These are phyloP conservation scores for Tragopan temminckii DNA, from an alignment of 2,797 vertebrate species.

Conservation along the genomic window DNA sequence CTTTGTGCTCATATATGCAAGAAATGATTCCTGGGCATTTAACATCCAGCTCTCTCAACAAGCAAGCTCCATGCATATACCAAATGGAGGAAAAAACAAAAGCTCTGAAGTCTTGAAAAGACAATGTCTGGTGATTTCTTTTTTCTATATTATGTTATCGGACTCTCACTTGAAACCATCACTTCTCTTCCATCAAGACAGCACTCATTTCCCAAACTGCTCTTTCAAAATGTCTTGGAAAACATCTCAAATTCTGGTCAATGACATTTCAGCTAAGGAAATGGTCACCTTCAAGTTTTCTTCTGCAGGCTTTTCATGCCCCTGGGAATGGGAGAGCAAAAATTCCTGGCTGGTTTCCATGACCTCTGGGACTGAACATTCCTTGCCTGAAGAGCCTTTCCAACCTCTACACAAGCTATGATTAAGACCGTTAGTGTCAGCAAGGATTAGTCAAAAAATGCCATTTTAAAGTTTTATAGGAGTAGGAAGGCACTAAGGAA, in stretches of 20 bases:
- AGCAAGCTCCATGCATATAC: not conserved
- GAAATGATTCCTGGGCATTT: not conserved
- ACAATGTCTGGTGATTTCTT: not conserved
- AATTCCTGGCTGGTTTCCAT: conserved; percentile 71
- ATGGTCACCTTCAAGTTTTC: conserved; percentile 57
- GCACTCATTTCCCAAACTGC: not conserved
- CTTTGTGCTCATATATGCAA: not conserved
- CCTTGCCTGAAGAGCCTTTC: conserved; percentile 49
- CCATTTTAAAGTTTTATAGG: not conserved
- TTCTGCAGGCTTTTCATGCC: conserved; percentile 10
- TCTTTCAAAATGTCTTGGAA: conserved; percentile 22
- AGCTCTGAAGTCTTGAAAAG: not conserved
- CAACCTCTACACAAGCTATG: not conserved
- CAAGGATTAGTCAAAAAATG: conserved; percentile 21
- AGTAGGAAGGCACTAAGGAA: not conserved
- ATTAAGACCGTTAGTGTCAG: conserved; percentile 2
- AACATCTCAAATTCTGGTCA: conserved; percentile 50
- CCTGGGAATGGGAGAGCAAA: conserved; percentile 66
- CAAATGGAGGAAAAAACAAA: not conserved
- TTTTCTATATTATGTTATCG: not conserved
- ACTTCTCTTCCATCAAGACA: not conserved
- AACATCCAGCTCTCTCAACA: not conserved
- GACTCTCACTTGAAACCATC: not conserved
- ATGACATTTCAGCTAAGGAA: conserved; percentile 64
- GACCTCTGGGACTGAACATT: conserved; percentile 50